These are phyloP conservation scores for Tuta absoluta DNA, from an alignment of 2,888 invertebrate genomes.

Conservation along the genomic window DNA sequence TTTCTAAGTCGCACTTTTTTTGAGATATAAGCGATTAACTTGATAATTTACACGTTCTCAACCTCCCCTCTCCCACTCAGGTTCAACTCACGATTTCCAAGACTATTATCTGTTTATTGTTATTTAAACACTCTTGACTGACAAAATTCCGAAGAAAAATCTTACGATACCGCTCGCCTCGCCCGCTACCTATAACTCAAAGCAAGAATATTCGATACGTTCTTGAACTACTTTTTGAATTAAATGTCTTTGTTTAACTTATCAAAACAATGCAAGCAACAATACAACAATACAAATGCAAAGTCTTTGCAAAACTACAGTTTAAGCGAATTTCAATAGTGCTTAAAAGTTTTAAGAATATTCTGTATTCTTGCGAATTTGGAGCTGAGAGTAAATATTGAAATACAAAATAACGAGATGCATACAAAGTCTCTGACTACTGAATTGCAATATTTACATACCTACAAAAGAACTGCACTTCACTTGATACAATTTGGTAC, in stretches of 20 bases:
- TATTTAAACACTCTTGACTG: too few species aligned
- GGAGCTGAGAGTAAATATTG: constrained; percentile 56
- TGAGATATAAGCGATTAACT: too few species aligned
- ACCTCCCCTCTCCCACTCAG: too few species aligned
- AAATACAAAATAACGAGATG: constrained; percentile 65
- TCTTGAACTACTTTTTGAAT: too few species aligned
- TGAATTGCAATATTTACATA: constrained; percentile 42
- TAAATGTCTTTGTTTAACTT: not conserved
- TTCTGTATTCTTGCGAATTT: constrained; percentile 40
- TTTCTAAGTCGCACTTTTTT: too few species aligned
- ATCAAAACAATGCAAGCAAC: not conserved
- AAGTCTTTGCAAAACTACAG: constrained; percentile 24
- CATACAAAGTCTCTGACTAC: constrained; percentile 53
- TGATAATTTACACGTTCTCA: too few species aligned
- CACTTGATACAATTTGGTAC: constrained; percentile 36
- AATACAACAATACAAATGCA: not conserved
- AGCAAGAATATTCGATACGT: too few species aligned
- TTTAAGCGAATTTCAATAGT: constrained; percentile 30
- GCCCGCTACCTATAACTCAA: too few species aligned
- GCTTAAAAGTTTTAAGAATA: constrained; percentile 36
- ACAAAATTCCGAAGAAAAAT: too few species aligned
- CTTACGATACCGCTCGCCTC: too few species aligned
- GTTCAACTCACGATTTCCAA: too few species aligned
- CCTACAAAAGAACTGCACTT: constrained; percentile 34
- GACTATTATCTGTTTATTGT: too few species aligned